These are phyloP conservation scores for Rhineura floridana DNA, from an alignment of 2,113 vertebrate genomes.

Conservation along the genomic window DNA sequence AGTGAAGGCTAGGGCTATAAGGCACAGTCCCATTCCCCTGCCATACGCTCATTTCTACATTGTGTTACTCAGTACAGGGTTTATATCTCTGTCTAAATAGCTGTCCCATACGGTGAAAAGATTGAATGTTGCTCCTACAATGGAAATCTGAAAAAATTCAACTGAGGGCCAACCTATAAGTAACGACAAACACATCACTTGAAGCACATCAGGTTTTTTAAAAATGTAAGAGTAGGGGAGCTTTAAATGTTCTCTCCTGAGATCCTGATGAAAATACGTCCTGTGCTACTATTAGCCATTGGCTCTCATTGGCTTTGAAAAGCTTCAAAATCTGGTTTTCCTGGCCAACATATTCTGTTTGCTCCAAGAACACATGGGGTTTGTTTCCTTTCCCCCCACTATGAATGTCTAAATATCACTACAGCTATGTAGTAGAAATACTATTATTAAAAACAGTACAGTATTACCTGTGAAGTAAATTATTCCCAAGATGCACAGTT, in stretches of 20 bases:
- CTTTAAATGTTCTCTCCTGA: neutral
- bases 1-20: neutral
- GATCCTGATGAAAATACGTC: neutral
- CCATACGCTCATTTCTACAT: neutral
- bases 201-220: neutral
- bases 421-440: neutral
- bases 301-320: neutral
- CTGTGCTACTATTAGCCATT: neutral
- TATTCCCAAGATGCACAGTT: neutral
- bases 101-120: neutral
- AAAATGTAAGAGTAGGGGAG: neutral
- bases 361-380: neutral
- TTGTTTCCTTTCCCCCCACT: neutral
- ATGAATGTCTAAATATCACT: neutral
- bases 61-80: neutral
- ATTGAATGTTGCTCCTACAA: neutral
- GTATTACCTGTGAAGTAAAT: neutral
- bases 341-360: neutral
- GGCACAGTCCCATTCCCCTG: no score
- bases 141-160: neutral
- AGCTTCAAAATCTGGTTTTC: neutral
- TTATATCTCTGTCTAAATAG: neutral
- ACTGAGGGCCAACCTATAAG: neutral
- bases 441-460: neutral
- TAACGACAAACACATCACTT: neutral